phyloP scores from a whole-genome alignment of 2,797 vertebrate species.

The Danio tinwini region DNA sequence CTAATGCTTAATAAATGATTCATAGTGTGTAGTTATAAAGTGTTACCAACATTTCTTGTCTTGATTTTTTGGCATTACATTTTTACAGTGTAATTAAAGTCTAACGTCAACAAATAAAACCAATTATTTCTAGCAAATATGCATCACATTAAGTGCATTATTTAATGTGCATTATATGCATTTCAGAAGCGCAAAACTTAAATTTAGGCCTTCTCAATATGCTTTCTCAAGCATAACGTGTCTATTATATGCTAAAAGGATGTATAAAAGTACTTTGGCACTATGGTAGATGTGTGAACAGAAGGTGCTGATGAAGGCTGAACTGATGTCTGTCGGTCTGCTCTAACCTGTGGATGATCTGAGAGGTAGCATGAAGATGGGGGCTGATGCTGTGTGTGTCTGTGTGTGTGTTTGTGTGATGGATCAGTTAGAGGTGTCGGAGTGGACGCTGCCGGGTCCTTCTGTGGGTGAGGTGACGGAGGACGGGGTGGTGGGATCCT shows the following conservation, averaged over 20 bases:
- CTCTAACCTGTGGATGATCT: conserved; percentile 30
- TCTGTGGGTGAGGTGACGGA: conserved; percentile 99
- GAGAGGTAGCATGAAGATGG: conserved; percentile 85
- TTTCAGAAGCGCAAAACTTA: conserved; percentile 36
- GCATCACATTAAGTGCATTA: no score
- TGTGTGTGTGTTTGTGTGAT: conserved; percentile 24
- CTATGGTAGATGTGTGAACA: conserved; percentile 59
- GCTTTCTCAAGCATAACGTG: conserved; percentile 47
- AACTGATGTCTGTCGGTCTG: conserved; percentile 46
- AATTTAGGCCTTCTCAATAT: conserved; percentile 51
- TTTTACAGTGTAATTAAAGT: no score
- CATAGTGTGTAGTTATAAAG: no score
- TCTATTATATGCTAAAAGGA: conserved; percentile 51
- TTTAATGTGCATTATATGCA: neutral
- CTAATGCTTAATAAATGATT: no score
- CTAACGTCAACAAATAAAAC: no score
- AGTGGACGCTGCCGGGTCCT: conserved; percentile 99
- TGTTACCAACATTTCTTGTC: no score
- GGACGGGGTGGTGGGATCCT: conserved; percentile 96
- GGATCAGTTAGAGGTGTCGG: conserved; percentile 99
- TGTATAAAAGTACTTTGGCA: conserved; percentile 77
- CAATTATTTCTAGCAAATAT: no score
- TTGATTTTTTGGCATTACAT: no score
- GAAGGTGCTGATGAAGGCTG: conserved; percentile 35
- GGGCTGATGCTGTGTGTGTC: conserved; percentile 50